Conservation (phyloP, 2,113 vertebrate genomes). For the Oreocharis arfaki region DNA sequence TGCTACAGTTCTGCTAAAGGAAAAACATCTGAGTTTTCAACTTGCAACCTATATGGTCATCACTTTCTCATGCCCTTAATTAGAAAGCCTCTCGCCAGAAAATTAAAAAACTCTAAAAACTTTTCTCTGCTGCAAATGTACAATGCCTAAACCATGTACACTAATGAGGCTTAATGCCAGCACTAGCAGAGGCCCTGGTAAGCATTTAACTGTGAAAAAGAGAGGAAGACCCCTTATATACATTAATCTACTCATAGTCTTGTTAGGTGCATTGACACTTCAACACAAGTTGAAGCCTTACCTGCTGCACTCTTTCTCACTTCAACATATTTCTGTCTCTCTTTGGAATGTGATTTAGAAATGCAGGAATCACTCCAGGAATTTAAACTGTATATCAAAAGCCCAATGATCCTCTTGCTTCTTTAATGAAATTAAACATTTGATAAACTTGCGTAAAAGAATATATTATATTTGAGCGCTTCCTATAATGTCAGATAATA, state of each 20-base stretch:
- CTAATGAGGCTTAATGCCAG: not conserved
- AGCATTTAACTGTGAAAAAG: not conserved
- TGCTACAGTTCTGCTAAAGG: not conserved
- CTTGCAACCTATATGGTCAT: not conserved
- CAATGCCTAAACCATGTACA: not conserved
- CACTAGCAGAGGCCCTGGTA: not conserved
- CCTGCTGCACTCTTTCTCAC: not conserved
- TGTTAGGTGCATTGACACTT: not conserved
- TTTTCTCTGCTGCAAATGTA: not conserved
- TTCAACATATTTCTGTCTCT: not conserved
- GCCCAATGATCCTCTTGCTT: not conserved
- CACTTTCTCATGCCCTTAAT: not conserved
- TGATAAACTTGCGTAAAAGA: not conserved
- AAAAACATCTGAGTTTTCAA: conserved; percentile 24
- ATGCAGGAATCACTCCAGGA: not conserved
- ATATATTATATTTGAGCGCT: not conserved
- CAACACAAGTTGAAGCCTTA: not conserved
- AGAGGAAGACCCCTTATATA: not conserved
- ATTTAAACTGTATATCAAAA: not conserved
- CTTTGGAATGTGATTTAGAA: not conserved
- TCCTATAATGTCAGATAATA: not conserved
- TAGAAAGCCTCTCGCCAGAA: not conserved
- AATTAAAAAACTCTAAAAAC: not conserved
- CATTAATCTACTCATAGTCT: not conserved
- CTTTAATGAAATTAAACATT: not conserved